A percentile compares a stretch with the other conserved stretches of the same genome.
These are phyloP conservation scores for Synchiropus splendidus DNA, from an alignment of 2,113 vertebrate species.

Conservation along the genomic window DNA sequence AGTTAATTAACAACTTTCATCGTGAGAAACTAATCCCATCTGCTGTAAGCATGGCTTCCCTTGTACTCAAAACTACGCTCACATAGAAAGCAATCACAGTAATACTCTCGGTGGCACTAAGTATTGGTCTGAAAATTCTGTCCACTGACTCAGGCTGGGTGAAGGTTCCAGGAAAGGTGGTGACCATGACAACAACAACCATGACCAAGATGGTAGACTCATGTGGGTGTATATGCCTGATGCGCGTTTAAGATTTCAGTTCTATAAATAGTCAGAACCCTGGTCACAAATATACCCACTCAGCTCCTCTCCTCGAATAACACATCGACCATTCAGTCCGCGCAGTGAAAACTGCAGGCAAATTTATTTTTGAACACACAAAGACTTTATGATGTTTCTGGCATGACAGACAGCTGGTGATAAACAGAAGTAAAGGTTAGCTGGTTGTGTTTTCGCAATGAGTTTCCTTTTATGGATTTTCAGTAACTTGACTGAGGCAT, in stretches of 20 bases:
- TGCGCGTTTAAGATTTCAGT: conserved; percentile 58
- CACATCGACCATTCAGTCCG: conserved; percentile 21
- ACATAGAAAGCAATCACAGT: too few relatives aligned
- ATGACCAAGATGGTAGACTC: background rate
- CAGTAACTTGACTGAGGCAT: too few relatives aligned
- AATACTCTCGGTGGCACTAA: too few relatives aligned
- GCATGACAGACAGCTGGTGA: conserved; percentile 10
- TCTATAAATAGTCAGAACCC: conserved; percentile 56
- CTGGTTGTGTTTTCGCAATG: background rate
- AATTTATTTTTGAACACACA: background rate
- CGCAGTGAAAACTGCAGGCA: background rate
- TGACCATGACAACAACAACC: conserved; percentile 5
- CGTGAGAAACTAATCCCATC: too few relatives aligned
- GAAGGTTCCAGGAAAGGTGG: conserved; percentile 14
- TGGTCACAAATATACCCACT: conserved; percentile 12
- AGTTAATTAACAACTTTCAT: too few relatives aligned
- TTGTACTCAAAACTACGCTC: too few relatives aligned
- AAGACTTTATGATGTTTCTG: background rate
- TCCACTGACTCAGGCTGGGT: conserved; percentile 6
- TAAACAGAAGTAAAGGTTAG: background rate
- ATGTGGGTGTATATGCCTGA: conserved; percentile 20
- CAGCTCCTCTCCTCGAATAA: conserved; percentile 37
- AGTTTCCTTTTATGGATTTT: conserved; percentile 3
- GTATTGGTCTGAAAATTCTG: too few relatives aligned
- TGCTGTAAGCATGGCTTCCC: too few relatives aligned